phyloP scores from a whole-genome alignment of 2,888 invertebrate species.

The Darwinula stevensoni region DNA sequence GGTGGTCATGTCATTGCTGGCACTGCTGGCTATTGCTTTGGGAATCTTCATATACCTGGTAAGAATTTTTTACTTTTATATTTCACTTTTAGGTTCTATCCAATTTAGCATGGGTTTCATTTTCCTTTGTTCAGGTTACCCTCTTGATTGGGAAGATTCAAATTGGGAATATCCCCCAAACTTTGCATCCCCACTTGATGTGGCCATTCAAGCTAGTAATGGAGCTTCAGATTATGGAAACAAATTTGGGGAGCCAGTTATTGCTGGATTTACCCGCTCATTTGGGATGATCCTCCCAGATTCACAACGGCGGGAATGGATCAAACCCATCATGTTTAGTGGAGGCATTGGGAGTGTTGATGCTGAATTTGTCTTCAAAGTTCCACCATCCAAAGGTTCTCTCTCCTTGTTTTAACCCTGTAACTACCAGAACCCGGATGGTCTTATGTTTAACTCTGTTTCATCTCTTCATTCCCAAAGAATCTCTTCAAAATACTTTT shows the following conservation, averaged over 20 bases:
- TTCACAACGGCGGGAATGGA: slow-evolving; percentile 53
- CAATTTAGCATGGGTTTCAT: too few species aligned
- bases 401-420: slow-evolving; percentile 1
- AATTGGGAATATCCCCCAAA: slow-evolving; percentile 46
- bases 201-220: slow-evolving; percentile 81
- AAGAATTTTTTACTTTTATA: slow-evolving; percentile 1
- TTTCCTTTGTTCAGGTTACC: slow-evolving; percentile 28
- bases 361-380: slow-evolving; percentile 43
- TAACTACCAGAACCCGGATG: too few species aligned
- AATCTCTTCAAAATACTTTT: too few species aligned
- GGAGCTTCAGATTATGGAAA: slow-evolving; percentile 98
- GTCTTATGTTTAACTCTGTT: too few species aligned
- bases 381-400: slow-evolving; percentile 35
- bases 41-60: slow-evolving; percentile 70
- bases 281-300: slow-evolving; percentile 38
- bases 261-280: slow-evolving; percentile 65
- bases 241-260: slow-evolving; percentile 89
- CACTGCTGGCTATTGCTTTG: slow-evolving; percentile 86
- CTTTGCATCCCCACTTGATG: slow-evolving; percentile 57
- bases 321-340: slow-evolving; percentile 97
- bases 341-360: slow-evolving; percentile 82
- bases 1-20: slow-evolving; percentile 83
- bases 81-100: too few species aligned
- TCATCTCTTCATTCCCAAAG: too few species aligned
- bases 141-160: slow-evolving; percentile 56